These are phyloP conservation scores for Bombus picipes DNA, from an alignment of 1,140 invertebrate genomes.

Conservation along the genomic window DNA sequence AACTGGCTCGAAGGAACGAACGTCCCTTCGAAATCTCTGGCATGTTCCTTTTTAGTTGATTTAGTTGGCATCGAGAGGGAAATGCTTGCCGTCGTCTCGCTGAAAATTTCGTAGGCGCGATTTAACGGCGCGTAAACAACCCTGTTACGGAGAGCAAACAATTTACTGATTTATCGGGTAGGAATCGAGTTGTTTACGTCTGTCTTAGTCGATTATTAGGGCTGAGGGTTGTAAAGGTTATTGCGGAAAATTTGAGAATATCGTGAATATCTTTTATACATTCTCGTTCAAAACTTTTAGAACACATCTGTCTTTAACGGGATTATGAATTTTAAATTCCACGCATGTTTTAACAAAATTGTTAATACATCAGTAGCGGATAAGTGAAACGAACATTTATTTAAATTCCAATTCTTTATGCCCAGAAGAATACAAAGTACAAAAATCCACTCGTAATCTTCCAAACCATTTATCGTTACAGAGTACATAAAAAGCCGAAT, in stretches of 20 bases:
- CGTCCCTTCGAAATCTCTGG: neutral
- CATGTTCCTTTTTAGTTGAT: slow-evolving; percentile 1
- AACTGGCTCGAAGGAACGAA: neutral
- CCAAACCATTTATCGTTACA: no score
- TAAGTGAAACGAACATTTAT: no score
- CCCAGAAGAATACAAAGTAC: no score
- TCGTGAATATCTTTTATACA: neutral
- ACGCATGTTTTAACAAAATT: no score
- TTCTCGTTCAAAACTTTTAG: no score
- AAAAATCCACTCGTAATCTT: no score
- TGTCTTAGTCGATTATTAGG: neutral
- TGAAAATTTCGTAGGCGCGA: slow-evolving; percentile 41
- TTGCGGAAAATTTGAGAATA: neutral
- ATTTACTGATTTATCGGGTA: slow-evolving; percentile 12
- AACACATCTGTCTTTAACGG: neutral
- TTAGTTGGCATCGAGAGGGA: neutral
- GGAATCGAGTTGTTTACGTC: neutral
- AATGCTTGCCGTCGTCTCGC: neutral
- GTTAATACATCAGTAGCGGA: no score
- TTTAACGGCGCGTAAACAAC: slow-evolving; percentile 44
- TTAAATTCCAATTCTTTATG: no score
- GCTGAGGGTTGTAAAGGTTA: no score
- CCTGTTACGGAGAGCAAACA: slow-evolving; percentile 31
- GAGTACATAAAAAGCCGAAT: no score
- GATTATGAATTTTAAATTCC: no score